These are phyloP conservation scores for Dorcus parallelipipedus DNA, from an alignment of 2,888 invertebrate genomes.

Conservation along the genomic window DNA sequence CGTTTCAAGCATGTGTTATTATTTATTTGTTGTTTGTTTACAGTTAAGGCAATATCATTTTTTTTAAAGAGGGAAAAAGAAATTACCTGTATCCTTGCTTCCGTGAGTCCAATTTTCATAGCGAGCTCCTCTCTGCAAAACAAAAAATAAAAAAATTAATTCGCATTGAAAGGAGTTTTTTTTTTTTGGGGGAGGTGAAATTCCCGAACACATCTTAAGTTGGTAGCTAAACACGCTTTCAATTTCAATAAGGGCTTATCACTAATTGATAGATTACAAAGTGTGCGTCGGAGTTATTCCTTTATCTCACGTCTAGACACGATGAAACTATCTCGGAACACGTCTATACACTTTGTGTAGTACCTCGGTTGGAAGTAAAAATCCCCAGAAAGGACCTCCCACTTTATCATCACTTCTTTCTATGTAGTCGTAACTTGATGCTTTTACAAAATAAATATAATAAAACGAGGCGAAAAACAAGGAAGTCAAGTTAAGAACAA, in stretches of 20 bases:
- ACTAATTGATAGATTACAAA: slow-evolving; percentile 19
- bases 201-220: not conserved
- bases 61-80: not conserved
- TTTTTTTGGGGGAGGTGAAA: not conserved
- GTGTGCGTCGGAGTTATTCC: slow-evolving; percentile 4
- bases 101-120: slow-evolving; percentile 91
- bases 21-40: not conserved
- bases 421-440: no score
- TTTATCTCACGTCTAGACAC: slow-evolving; percentile 15
- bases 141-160: slow-evolving; percentile 26
- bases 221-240: slow-evolving; percentile 14
- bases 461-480: no score
- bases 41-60: not conserved
- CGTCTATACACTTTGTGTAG: not conserved
- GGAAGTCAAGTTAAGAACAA: no score
- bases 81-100: slow-evolving; percentile 90
- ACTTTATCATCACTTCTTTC: no score
- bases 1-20: not conserved
- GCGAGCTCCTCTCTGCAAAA: slow-evolving; percentile 88
- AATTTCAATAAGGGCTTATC: slow-evolving; percentile 15
- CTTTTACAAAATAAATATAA: no score
- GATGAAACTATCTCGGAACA: slow-evolving; percentile 8
- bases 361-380: no score
- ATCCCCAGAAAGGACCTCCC: no score
- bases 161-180: not conserved